phyloP scores from a whole-genome alignment of 2,797 vertebrate species.

The Oreochromis grahami region DNA sequence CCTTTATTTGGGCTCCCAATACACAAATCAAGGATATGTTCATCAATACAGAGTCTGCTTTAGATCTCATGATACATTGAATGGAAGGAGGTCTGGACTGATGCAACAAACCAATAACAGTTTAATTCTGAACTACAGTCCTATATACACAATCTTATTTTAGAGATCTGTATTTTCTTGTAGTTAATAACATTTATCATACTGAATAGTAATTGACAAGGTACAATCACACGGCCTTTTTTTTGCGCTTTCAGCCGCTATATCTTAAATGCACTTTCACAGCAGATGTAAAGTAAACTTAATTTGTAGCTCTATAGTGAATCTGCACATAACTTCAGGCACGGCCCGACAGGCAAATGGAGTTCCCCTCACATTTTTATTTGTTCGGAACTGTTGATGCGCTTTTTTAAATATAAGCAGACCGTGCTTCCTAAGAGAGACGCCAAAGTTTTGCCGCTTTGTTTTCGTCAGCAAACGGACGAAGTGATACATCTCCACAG shows the following conservation, averaged over 20 bases:
- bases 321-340: conserved; percentile 39
- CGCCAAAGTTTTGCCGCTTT: background rate
- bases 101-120: conserved; percentile 44
- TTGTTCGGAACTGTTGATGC: conserved; percentile 3
- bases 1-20: conserved; percentile 73
- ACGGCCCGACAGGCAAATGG: conserved; percentile 14
- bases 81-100: conserved; percentile 51
- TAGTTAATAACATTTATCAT: conserved; percentile 65
- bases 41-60: conserved; percentile 66
- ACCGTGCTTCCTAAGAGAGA: conserved; percentile 21
- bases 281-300: conserved; percentile 66
- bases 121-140: conserved; percentile 58
- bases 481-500: conserved; percentile 49
- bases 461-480: background rate
- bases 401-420: conserved; percentile 44
- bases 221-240: conserved; percentile 65
- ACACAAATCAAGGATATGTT: conserved; percentile 68
- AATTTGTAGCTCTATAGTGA: conserved; percentile 47
- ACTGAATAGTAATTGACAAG: conserved; percentile 59
- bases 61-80: conserved; percentile 61
- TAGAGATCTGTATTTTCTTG: conserved; percentile 55
- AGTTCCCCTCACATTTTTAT: conserved; percentile 4
- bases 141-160: conserved; percentile 64
- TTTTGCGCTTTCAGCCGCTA: conserved; percentile 50
- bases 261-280: conserved; percentile 67